These are phyloP conservation scores for Sphyrna mokarran DNA, from an alignment of 2,113 vertebrate species.

Conservation along the genomic window DNA sequence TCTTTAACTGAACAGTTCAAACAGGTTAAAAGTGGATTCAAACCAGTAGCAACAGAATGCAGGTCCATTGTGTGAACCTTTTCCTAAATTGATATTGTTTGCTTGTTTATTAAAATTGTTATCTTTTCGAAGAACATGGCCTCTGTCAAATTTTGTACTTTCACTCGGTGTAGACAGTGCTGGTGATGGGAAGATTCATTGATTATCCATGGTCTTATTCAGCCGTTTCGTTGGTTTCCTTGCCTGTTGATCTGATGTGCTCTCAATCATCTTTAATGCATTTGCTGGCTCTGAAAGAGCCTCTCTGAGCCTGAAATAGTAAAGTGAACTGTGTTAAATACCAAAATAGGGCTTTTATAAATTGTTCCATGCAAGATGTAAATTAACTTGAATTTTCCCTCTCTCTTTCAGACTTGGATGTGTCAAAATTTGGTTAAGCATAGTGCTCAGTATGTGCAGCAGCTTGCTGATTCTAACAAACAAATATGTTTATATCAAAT, in stretches of 20 bases:
- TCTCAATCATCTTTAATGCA: not conserved
- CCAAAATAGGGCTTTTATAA: slow-evolving; percentile 3
- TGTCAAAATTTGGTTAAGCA: slow-evolving; percentile 91
- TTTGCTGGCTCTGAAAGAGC: not conserved
- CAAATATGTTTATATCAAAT: slow-evolving; percentile 90
- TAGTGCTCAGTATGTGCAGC: slow-evolving; percentile 76
- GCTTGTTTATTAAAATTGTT: not conserved
- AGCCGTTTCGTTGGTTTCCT: not conserved
- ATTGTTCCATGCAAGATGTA: not conserved
- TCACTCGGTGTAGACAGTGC: not conserved
- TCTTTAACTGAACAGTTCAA: not conserved
- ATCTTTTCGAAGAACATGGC: not conserved
- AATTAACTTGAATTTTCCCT: not conserved
- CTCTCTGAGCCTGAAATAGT: not conserved
- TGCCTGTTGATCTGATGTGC: not conserved
- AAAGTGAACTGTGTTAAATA: not conserved
- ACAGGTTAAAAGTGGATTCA: not conserved
- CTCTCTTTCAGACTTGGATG: slow-evolving; percentile 76
- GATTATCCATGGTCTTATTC: not conserved
- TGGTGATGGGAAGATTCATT: not conserved
- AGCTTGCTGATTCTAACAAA: slow-evolving; percentile 74
- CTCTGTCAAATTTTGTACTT: not conserved
- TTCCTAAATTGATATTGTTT: not conserved
- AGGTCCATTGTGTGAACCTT: not conserved
- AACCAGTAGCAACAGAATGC: not conserved